Evolutionary conservation across 2,113 vertebrate genomes (phyloP).

Genomic region (Trematomus loennbergii): DNA sequence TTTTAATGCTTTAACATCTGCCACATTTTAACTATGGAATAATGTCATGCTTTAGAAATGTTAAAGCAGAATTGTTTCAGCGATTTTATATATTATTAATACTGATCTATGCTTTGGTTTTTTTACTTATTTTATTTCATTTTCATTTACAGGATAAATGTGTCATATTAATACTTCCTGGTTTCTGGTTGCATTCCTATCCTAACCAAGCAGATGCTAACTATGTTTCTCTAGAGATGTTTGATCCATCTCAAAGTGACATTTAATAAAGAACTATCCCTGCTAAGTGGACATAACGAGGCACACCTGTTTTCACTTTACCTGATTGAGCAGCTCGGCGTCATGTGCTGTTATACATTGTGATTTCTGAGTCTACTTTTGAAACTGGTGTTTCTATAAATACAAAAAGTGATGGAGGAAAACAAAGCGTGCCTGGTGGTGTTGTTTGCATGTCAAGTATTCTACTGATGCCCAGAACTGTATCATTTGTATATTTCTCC

Average conservation of each 20-base stretch:
- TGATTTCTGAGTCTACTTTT: conserved; percentile 15
- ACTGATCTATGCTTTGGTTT: neutral
- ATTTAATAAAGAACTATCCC: neutral
- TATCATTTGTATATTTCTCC: conserved; percentile 16
- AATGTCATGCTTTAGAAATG: neutral
- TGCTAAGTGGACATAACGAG: neutral
- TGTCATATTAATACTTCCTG: too few species aligned
- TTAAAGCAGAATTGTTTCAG: neutral
- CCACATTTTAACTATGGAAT: neutral
- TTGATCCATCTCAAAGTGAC: too few species aligned
- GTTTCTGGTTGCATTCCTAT: too few species aligned
- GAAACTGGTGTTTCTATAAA: conserved; percentile 11
- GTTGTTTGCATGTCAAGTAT: conserved; percentile 12
- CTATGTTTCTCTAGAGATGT: conserved; percentile 27
- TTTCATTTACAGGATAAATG: conserved; percentile 15
- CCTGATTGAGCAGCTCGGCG: neutral
- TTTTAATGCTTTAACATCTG: conserved; percentile 8
- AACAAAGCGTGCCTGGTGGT: neutral
- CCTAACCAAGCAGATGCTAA: conserved; percentile 13
- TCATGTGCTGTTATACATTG: neutral
- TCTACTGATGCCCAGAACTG: neutral
- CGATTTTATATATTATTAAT: neutral
- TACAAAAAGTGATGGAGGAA: conserved; percentile 3
- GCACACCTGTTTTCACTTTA: neutral
- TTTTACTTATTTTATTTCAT: neutral